These are phyloP conservation scores for Drosophila subquinaria DNA, from an alignment of 2,888 invertebrate species.

Conservation along the genomic window DNA sequence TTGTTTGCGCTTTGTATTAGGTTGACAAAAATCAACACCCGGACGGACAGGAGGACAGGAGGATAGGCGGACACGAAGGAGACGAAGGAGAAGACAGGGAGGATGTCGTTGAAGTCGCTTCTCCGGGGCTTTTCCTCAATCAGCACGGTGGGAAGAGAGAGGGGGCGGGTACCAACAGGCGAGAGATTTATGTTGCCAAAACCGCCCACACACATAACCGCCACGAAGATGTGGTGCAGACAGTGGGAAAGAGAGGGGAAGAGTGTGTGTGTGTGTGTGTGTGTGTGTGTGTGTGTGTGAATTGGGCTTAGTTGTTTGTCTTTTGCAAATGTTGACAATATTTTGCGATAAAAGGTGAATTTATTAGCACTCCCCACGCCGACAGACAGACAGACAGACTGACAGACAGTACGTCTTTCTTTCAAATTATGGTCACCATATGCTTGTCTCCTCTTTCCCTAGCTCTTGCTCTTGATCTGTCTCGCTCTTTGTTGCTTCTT, in stretches of 20 bases:
- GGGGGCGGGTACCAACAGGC: no score
- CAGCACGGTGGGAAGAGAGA: neutral
- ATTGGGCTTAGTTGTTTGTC: constrained; percentile 67
- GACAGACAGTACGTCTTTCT: constrained; percentile 45
- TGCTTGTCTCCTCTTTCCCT: constrained; percentile 25
- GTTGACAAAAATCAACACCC: constrained; percentile 79
- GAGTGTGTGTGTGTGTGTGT: no score
- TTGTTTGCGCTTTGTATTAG: constrained; percentile 77
- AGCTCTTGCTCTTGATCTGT: neutral
- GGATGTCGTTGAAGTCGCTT: constrained; percentile 23
- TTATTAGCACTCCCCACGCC: constrained; percentile 65
- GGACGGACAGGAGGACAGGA: neutral
- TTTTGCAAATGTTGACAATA: constrained; percentile 78
- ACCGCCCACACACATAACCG: constrained; percentile 26
- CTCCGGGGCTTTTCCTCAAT: constrained; percentile 45
- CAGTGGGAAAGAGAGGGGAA: neutral
- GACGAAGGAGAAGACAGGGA: neutral
- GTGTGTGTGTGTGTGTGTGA: constrained; percentile 8
- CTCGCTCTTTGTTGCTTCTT: neutral
- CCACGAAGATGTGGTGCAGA: constrained; percentile 1
- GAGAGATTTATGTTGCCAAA: no score
- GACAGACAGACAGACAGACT: neutral
- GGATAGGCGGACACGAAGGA: neutral
- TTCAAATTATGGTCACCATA: constrained; percentile 58
- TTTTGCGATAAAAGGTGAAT: constrained; percentile 80